Conservation (phyloP, 2,888 invertebrate genomes). For the Aphelenchoides bicaudatus region DNA sequence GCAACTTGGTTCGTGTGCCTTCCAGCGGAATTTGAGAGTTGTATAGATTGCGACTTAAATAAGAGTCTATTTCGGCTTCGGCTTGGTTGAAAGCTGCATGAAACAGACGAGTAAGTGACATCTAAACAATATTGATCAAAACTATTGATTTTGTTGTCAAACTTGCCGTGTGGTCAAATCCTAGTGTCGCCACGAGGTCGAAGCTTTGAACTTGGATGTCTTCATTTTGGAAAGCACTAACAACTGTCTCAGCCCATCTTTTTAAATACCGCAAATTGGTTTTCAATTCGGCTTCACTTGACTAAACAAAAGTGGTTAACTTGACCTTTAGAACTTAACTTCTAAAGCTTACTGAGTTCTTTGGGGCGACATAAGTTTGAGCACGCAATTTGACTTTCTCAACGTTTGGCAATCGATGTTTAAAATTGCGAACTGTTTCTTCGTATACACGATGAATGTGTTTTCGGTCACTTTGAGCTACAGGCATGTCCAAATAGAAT, state of each 20-base stretch:
- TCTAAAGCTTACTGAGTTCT: conserved; percentile 3
- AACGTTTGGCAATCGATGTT: conserved; percentile 5
- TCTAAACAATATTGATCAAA: background rate
- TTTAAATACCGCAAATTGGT: background rate
- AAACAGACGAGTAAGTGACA: background rate
- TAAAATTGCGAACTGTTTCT: conserved; percentile 7
- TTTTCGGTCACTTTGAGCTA: background rate
- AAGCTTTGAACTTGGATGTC: background rate
- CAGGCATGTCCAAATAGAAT: background rate
- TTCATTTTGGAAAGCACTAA: background rate
- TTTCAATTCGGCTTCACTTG: background rate
- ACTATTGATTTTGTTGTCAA: background rate
- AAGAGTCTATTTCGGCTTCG: background rate
- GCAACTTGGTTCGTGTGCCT: background rate
- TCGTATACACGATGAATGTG: background rate
- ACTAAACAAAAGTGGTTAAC: background rate
- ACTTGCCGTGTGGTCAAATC: conserved; percentile 7
- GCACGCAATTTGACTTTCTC: conserved; percentile 11
- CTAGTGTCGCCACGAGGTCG: conserved; percentile 5
- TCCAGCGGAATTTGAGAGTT: conserved; percentile 6
- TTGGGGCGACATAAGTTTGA: conserved; percentile 3
- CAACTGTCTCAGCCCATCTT: background rate
- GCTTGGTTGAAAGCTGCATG: background rate
- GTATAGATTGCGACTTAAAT: conserved; percentile 1
- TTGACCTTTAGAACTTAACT: background rate